Evolutionary conservation across 2,797 vertebrate genomes (phyloP).

Genomic region (Alca torda): DNA sequence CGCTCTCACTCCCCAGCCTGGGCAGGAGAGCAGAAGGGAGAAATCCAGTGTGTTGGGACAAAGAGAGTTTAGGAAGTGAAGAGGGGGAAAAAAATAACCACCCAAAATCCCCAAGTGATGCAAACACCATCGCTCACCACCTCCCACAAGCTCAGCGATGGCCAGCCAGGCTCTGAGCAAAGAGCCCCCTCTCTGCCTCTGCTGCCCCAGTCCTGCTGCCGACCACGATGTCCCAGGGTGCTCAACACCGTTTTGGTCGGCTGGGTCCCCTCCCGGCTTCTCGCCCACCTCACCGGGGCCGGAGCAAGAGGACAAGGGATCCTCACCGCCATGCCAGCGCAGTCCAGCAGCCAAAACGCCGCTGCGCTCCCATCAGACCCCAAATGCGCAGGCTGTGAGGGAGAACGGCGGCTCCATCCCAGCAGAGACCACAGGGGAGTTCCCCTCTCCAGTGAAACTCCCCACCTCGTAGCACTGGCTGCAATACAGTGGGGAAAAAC

Average conservation of each 20-base stretch:
- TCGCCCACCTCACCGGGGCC: not conserved
- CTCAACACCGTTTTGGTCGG: rapidly evolving
- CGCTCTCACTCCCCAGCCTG: rapidly evolving
- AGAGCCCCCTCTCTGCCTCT: not conserved
- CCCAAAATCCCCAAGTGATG: not conserved
- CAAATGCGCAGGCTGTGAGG: not conserved
- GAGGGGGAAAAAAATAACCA: not conserved
- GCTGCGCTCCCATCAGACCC: not conserved
- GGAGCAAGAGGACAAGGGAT: not conserved
- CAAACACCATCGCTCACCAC: rapidly evolving
- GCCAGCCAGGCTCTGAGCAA: not conserved
- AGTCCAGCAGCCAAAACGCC: rapidly evolving
- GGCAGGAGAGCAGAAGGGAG: not conserved
- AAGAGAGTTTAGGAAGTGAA: not conserved
- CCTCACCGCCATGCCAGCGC: rapidly evolving
- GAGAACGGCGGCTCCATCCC: not conserved
- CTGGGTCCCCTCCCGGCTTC: not conserved
- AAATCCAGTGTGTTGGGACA: rapidly evolving
- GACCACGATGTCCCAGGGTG: rapidly evolving
- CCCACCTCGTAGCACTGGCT: rapidly evolving
- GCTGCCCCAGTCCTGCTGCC: rapidly evolving
- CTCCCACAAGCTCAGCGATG: rapidly evolving
- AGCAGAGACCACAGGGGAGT: rapidly evolving
- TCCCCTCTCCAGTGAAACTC: rapidly evolving
- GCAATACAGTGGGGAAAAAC: not conserved